Evolutionary conservation across 2,113 vertebrate genomes (phyloP).

Genomic region (Abramis brama): DNA sequence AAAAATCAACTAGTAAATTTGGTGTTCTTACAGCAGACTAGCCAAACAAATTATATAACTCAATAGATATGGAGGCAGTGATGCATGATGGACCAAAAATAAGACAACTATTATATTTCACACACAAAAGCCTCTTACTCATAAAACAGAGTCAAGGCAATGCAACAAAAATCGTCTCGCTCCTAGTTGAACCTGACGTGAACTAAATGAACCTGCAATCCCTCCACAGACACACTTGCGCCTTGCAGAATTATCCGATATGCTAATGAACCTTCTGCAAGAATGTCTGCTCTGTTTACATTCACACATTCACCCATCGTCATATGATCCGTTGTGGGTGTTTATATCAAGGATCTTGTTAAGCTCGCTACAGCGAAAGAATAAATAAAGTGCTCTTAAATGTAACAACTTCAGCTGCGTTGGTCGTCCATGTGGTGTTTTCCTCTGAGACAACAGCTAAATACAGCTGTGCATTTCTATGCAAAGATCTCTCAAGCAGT

Average conservation of each 20-base stretch:
- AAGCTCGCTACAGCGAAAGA: neutral
- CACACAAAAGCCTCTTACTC: neutral
- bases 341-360: constrained; percentile 24
- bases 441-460: neutral
- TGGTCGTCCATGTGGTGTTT: neutral
- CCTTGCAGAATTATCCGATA: neutral
- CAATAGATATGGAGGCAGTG: neutral
- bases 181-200: constrained; percentile 11
- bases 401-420: neutral
- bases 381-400: constrained; percentile 15
- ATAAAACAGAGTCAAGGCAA: constrained; percentile 7
- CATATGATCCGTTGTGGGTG: constrained; percentile 18
- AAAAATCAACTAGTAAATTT: neutral
- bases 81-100: neutral
- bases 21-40: neutral
- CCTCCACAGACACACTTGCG: neutral
- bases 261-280: neutral
- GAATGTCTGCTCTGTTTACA: constrained; percentile 3
- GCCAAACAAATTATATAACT: neutral
- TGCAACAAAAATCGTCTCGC: neutral
- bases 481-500: neutral
- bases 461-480: constrained; percentile 12
- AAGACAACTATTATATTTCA: neutral
- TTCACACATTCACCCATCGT: constrained; percentile 4
- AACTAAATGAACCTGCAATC: constrained; percentile 7